A percentile compares a stretch with the other conserved stretches of the same genome.
phyloP scores from a whole-genome alignment of 1,140 invertebrate genomes.

The Drosophila murphyi region DNA sequence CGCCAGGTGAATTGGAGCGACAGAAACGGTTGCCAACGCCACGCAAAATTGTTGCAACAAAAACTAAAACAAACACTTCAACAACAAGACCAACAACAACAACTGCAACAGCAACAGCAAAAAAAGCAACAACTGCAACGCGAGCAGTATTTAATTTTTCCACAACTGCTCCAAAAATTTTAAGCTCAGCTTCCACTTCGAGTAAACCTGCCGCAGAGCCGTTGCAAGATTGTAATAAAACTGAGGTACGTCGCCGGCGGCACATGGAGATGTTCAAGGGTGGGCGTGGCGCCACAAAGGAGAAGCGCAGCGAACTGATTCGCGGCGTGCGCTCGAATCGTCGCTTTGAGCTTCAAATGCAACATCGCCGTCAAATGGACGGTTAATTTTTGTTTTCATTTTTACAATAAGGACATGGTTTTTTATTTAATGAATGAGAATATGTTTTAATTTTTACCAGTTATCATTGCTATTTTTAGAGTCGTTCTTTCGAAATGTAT shows the following conservation, averaged over 20 bases:
- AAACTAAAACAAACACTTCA: not conserved
- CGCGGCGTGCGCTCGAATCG: constrained; percentile 88
- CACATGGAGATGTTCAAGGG: constrained; percentile 77
- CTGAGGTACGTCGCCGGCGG: constrained; percentile 50
- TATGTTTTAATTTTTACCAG: too few species aligned
- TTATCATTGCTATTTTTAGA: too few species aligned
- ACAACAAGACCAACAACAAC: not conserved
- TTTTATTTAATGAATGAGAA: not conserved
- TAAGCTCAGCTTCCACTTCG: not conserved
- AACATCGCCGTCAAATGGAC: constrained; percentile 79
- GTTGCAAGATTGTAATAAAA: constrained; percentile 29
- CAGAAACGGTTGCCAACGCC: constrained; percentile 16
- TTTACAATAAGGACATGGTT: not conserved
- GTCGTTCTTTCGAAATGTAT: too few species aligned
- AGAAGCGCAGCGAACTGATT: constrained; percentile 76
- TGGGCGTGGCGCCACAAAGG: constrained; percentile 15
- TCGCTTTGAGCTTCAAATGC: constrained; percentile 89
- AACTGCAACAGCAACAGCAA: constrained; percentile 1
- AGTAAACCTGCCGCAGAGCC: not conserved
- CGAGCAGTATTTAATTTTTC: constrained; percentile 53
- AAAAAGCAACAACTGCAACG: not conserved
- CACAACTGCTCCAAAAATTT: constrained; percentile 21
- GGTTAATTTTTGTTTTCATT: not conserved
- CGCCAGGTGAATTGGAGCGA: not conserved
- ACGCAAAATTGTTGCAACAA: not conserved